Evolutionary conservation across 2,888 invertebrate species (phyloP).

Genomic region (Isotomurus palustris): DNA sequence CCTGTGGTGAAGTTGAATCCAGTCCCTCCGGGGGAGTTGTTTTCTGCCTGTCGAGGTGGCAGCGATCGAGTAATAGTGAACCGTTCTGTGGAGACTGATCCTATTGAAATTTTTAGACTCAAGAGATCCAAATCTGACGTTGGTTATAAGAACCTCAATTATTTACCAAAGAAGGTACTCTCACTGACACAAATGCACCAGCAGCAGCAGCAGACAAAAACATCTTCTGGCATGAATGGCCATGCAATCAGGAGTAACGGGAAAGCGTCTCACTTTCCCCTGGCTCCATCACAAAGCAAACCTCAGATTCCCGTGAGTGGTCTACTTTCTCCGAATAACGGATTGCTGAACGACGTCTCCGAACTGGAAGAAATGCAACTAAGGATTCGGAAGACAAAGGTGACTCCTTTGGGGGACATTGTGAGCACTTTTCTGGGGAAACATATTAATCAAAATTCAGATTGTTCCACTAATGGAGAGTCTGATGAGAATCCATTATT

Average conservation of each 20-base stretch:
- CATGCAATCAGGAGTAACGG: too few relatives aligned
- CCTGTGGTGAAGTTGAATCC: slow-evolving; percentile 33
- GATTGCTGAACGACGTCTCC: neutral
- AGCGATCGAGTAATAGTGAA: slow-evolving; percentile 28
- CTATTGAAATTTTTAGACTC: slow-evolving; percentile 10
- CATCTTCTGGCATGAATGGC: neutral
- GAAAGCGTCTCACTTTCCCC: too few relatives aligned
- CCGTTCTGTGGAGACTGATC: slow-evolving; percentile 9
- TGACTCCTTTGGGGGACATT: slow-evolving; percentile 30
- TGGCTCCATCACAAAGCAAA: too few relatives aligned
- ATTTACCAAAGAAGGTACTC: too few relatives aligned
- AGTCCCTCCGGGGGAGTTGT: slow-evolving; percentile 30
- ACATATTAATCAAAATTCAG: slow-evolving; percentile 16
- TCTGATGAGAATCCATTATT: slow-evolving; percentile 14
- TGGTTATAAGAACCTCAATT: too few relatives aligned
- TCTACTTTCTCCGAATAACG: neutral
- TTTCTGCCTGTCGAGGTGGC: slow-evolving; percentile 34
- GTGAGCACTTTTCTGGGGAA: slow-evolving; percentile 32
- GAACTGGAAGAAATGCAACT: slow-evolving; percentile 31
- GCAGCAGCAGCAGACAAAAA: slow-evolving; percentile 14
- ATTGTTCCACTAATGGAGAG: slow-evolving; percentile 7
- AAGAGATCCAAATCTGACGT: slow-evolving; percentile 29
- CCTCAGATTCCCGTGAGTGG: too few relatives aligned
- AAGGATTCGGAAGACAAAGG: slow-evolving; percentile 27
- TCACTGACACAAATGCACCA: too few relatives aligned